Conservation (phyloP, 2,797 vertebrate species). For the Eidolon dupreanum region DNA sequence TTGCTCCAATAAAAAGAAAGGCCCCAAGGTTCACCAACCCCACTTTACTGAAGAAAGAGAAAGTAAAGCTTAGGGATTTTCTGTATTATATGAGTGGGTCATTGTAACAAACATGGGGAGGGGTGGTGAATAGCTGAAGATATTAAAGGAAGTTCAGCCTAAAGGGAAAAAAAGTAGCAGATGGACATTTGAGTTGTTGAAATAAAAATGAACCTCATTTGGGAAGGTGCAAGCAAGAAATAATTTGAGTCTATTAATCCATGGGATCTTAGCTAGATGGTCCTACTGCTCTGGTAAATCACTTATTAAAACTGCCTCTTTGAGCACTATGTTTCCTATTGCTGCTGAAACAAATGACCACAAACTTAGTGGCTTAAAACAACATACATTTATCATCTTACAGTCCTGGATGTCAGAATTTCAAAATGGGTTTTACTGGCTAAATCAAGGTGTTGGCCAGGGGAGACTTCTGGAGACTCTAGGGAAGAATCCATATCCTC, state of each 20-base stretch:
- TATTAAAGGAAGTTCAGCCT: slow-evolving; percentile 82
- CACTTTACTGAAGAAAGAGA: slow-evolving; percentile 77
- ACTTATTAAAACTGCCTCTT: slow-evolving; percentile 62
- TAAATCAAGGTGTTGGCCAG: background rate
- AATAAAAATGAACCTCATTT: slow-evolving; percentile 81
- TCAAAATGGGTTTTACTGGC: background rate
- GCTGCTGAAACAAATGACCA: slow-evolving; percentile 54
- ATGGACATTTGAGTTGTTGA: slow-evolving; percentile 60
- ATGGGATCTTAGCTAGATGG: slow-evolving; percentile 49
- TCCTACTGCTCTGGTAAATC: slow-evolving; percentile 77
- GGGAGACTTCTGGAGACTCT: background rate
- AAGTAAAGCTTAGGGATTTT: slow-evolving; percentile 78
- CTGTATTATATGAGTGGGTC: slow-evolving; percentile 75
- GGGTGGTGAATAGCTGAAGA: slow-evolving; percentile 72
- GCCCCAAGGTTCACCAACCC: slow-evolving; percentile 73
- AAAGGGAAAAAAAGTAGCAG: slow-evolving; percentile 70
- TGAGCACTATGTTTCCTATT: slow-evolving; percentile 51
- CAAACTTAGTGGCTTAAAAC: background rate
- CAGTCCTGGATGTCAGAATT: background rate
- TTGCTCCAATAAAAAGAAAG: slow-evolving; percentile 83
- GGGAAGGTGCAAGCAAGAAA: slow-evolving; percentile 65
- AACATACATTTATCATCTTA: background rate
- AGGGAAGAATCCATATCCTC: background rate
- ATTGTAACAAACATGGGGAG: slow-evolving; percentile 74
- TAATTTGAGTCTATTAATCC: slow-evolving; percentile 66